Evolutionary conservation across 2,888 invertebrate genomes (phyloP).

Genomic region (Neria commutata): DNA sequence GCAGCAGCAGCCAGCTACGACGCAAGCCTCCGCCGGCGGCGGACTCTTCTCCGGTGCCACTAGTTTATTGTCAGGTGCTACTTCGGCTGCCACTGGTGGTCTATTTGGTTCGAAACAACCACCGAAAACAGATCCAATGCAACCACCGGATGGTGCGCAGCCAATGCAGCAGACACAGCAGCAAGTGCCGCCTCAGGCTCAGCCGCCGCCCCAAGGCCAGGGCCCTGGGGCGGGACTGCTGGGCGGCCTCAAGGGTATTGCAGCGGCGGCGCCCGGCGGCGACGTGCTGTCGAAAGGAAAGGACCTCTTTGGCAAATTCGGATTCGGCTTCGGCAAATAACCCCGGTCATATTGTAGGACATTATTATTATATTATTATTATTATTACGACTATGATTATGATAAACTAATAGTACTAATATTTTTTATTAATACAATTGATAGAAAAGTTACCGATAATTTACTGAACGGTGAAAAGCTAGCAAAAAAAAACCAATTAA

Average conservation of each 20-base stretch:
- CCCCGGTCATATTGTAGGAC: conserved; percentile 60
- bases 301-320: conserved; percentile 81
- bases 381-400: conserved; percentile 43
- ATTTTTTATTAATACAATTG: conserved; percentile 56
- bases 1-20: conserved; percentile 56
- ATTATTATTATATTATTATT: conserved; percentile 51
- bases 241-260: conserved; percentile 88
- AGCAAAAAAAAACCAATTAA: neutral
- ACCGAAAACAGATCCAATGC: conserved; percentile 64
- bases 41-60: conserved; percentile 62
- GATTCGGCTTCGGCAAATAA: conserved; percentile 86
- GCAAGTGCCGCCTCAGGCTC: conserved; percentile 61
- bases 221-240: conserved; percentile 82
- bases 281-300: conserved; percentile 92
- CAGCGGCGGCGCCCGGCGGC: conserved; percentile 84
- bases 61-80: conserved; percentile 62
- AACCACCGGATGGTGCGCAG: conserved; percentile 62
- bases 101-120: conserved; percentile 62
- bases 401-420: conserved; percentile 43
- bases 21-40: conserved; percentile 56
- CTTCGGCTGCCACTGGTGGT: conserved; percentile 63
- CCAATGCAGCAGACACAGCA: conserved; percentile 56
- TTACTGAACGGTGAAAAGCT: conserved; percentile 11
- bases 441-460: conserved; percentile 45
- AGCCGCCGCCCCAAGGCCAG: conserved; percentile 58